phyloP scores from a whole-genome alignment of 2,113 vertebrate species.

The Cyphomyrus discorhynchus region DNA sequence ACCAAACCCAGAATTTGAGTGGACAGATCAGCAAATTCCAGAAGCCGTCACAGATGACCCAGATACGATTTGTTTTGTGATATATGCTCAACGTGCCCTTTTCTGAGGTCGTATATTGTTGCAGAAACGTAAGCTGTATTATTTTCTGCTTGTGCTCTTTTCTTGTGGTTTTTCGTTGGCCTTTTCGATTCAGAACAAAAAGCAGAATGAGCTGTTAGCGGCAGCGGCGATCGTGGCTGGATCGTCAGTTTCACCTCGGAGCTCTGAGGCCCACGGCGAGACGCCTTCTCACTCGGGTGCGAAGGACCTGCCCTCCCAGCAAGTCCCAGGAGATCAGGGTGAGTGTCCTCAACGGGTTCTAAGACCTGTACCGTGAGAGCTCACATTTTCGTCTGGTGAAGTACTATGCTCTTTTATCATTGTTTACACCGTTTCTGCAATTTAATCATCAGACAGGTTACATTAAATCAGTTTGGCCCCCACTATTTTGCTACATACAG shows the following conservation, averaged over 20 bases:
- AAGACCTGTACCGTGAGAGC: background rate
- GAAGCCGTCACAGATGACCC: background rate
- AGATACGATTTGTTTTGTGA: background rate
- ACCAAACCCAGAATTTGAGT: background rate
- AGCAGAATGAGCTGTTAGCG: background rate
- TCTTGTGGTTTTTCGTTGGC: background rate
- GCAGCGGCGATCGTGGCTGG: background rate
- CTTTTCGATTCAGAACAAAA: background rate
- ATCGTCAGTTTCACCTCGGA: background rate
- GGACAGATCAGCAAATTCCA: background rate
- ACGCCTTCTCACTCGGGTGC: background rate
- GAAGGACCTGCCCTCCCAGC: background rate
- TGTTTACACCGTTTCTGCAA: background rate
- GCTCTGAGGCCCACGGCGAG: background rate
- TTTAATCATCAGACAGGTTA: background rate
- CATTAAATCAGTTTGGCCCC: background rate
- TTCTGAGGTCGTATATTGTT: background rate
- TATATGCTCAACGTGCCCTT: background rate
- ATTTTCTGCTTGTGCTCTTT: background rate
- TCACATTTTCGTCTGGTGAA: background rate
- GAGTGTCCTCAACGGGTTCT: background rate
- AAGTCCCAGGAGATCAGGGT: background rate
- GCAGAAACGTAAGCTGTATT: background rate
- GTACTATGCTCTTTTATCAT: background rate
- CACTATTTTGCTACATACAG: background rate